Percentiles rank a stretch among this genome's conserved stretches.
These are phyloP conservation scores for Daktulosphaira vitifoliae DNA, from an alignment of 1,140 invertebrate species.

Conservation along the genomic window DNA sequence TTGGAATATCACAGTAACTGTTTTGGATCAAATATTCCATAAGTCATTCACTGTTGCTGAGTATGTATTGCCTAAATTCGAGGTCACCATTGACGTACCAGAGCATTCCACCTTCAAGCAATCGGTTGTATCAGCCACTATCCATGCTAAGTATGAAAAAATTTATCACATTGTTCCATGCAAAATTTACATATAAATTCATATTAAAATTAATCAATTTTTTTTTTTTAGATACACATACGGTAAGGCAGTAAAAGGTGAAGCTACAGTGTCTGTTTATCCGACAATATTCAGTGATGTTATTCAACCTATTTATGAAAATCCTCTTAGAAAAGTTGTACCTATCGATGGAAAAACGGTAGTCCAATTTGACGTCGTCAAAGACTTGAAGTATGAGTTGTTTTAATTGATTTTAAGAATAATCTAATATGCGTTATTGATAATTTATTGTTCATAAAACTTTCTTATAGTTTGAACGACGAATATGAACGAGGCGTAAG, in stretches of 20 bases:
- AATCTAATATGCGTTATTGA: too few species aligned
- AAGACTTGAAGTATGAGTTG: constrained; percentile 45
- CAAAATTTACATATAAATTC: too few species aligned
- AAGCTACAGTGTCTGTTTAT: constrained; percentile 64
- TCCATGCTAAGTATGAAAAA: constrained; percentile 69
- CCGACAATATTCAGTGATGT: constrained; percentile 67
- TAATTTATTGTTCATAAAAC: background rate
- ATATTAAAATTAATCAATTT: too few species aligned
- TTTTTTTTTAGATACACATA: constrained; percentile 57
- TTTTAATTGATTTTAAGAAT: background rate
- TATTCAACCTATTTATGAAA: constrained; percentile 67
- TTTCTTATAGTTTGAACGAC: constrained; percentile 51
- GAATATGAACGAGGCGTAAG: constrained; percentile 65
- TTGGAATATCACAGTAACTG: constrained; percentile 70
- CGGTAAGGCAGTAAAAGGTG: constrained; percentile 71
- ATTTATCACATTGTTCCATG: background rate
- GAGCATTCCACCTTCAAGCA: constrained; percentile 72
- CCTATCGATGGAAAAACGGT: constrained; percentile 67
- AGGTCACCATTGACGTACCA: constrained; percentile 71
- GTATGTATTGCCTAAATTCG: constrained; percentile 88
- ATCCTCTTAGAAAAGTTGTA: constrained; percentile 66
- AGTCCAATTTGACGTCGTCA: constrained; percentile 64
- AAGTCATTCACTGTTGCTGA: constrained; percentile 74
- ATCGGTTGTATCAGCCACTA: constrained; percentile 61
- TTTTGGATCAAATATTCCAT: constrained; percentile 55